Conservation (phyloP, 2,113 vertebrate genomes). For the Okapia johnstoni region DNA sequence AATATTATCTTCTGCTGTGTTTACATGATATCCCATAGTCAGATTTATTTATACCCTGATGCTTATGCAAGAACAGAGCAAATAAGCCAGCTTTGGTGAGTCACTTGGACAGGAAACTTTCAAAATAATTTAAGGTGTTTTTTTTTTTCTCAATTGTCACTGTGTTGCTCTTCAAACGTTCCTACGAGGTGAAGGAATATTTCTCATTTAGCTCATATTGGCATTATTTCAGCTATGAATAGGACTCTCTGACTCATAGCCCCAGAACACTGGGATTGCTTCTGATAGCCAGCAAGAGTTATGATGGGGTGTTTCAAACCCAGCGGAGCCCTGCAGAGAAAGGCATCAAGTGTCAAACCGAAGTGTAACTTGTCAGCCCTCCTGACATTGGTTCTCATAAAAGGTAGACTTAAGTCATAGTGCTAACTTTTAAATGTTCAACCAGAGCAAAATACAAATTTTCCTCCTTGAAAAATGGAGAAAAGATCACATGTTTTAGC, state of each 20-base stretch:
- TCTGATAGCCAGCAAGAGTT: not conserved
- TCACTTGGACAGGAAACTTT: slow-evolving; percentile 61
- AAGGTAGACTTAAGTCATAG: not conserved
- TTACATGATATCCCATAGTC: slow-evolving; percentile 42
- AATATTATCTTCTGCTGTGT: slow-evolving; percentile 53
- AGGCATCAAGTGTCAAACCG: not conserved
- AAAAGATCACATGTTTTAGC: not conserved
- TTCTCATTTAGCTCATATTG: not conserved
- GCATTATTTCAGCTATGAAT: not conserved
- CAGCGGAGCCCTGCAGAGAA: not conserved
- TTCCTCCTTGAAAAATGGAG: not conserved
- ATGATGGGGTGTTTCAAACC: not conserved
- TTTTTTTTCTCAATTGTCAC: not conserved
- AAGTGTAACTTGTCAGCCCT: not conserved
- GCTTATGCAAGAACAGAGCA: slow-evolving; percentile 50
- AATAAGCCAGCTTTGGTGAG: slow-evolving; percentile 62
- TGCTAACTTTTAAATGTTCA: not conserved
- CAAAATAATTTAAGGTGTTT: slow-evolving; percentile 26
- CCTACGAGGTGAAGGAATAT: slow-evolving; percentile 27
- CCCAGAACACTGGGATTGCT: not conserved
- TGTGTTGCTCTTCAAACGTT: slow-evolving; percentile 48
- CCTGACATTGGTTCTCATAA: not conserved
- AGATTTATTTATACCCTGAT: slow-evolving; percentile 70
- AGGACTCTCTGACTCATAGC: not conserved
- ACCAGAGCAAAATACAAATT: not conserved